Evolutionary conservation across 64 coral and sea anemone genomes (phyloP), one percentile per base, ranked within the genome.

Genomic region (Platygyra sinensis): DNA sequence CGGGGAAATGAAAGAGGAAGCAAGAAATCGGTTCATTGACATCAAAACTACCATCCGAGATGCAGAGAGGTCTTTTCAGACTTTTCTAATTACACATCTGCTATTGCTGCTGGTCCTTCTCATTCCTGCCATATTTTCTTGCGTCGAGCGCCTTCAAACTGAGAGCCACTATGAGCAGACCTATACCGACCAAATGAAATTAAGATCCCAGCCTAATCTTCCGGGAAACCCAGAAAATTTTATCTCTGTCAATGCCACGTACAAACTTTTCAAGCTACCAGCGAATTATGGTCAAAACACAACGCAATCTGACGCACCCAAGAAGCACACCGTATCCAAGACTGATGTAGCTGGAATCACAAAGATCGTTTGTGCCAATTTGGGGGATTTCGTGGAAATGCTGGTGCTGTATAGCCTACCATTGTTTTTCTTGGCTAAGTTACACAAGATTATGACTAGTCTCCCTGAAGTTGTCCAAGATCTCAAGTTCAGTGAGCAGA

Each of bases 401-500:
- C 32, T 80, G 2, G 73, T 90, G 4, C 5, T 96, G 32, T 96
- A 96, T 82, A 93, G 87, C 75, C 82, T 90, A 0, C 95, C 91
- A 2, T 36, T 96, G 38, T 60, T 96, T 15, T 81, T 92, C 24
- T 33, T 96, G 30, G 91, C 91, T 0, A 96, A 93, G 50, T 39
- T 91, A 28, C 71, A 96, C 76, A 96, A 96, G 12, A 79, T 87
- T 10, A 76, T 96, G 38, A 86, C 52, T 31, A 51, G 25, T 52
- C 80, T 96, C 15, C 80, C 71, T 0, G 52, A 90, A 4, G 85
- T 83, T 30, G 75, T 96, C 7, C 67, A 62, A 52, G 74, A 73
- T 79, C 76, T 96, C 11, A 90, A 96, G 57, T 93, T 90, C 67
- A 72, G 61, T 7, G 87, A 93, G 3, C 95, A 96, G 60, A 87